Base-by-base conservation (phyloP, 2,888 invertebrate species). In the Drosophila setosimentum region DNA sequence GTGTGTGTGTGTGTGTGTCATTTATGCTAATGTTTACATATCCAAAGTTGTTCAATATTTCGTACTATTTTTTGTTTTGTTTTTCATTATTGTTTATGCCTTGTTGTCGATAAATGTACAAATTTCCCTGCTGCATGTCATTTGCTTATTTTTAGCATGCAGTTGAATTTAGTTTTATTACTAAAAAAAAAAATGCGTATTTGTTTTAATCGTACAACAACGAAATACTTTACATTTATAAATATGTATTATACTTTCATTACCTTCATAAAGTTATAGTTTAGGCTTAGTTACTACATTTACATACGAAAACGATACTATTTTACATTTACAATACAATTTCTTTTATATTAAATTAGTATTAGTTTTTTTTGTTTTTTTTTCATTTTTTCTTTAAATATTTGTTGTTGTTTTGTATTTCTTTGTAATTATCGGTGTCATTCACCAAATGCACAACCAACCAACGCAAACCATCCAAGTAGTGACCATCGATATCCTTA, bases 181-280 rank as follows among this genome's bases (percentile, higher is more conserved):
- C 84, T 87, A 82, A 73, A 69, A 83, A 78, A 66, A 66, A 85
- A 89, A 85, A 85, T 89, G 89, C 89, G 87, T 80, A 79, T 82
- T 89, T 84, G 76, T 84, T 89, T 84, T 82, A 82, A 77, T 85
- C 83, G 73, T 87, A 89, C 77, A 84, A 84, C 73, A 89, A 89
- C 79, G 79, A 89, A 89, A 87, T 85, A 85, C 87, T 87, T 87
- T 82, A 84, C 85, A 85, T 71, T 85, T 83, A 84, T 76, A 86
- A 73, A 78, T 86, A 86, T 83, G 76, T 73, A 57, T 68, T 66
- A 66, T 75, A 67, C 72, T 74, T 76, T 58, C 54, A 58, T 75
- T 68, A 68, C 48, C 49, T 64, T 60, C 68, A 67, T 65, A 71
- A 64, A 69, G 68, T 71, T 78, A 69, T 68, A 82, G 76, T 64